These are phyloP conservation scores for Decapterus maruadsi DNA, from an alignment of 2,797 vertebrate genomes.

Conservation along the genomic window DNA sequence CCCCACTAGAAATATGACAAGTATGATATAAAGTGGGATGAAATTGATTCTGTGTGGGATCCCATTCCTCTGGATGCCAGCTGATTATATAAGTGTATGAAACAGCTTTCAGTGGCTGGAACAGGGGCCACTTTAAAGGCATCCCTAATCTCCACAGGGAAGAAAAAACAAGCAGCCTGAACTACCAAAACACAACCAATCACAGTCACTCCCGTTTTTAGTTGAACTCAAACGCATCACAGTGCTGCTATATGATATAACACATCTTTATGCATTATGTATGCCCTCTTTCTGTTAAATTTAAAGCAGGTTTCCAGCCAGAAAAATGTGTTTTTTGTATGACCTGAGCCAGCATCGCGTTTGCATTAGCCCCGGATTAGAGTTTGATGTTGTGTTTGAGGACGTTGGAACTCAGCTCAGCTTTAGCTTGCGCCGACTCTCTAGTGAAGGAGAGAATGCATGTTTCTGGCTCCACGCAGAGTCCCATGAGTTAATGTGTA, in stretches of 20 bases:
- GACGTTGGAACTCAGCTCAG: conserved; percentile 13
- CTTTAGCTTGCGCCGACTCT: conserved; percentile 35
- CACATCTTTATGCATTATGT: conserved; percentile 24
- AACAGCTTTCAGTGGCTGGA: conserved; percentile 45
- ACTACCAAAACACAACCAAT: conserved; percentile 5
- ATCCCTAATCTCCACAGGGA: conserved; percentile 36
- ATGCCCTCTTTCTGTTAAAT: conserved; percentile 18
- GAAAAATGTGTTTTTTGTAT: conserved; percentile 17
- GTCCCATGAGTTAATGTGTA: conserved; percentile 33
- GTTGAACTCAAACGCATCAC: conserved; percentile 30
- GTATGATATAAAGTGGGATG: conserved; percentile 34
- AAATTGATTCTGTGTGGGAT: conserved; percentile 27
- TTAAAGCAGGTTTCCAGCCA: conserved; percentile 24
- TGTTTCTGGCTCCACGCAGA: conserved; percentile 33
- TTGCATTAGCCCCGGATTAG: conserved; percentile 51
- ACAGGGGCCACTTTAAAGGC: conserved; percentile 43
- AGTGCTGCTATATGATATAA: neutral
- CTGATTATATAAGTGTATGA: conserved; percentile 48
- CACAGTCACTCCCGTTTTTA: conserved; percentile 7
- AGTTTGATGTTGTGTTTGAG: conserved; percentile 35
- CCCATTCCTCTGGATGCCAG: conserved; percentile 27
- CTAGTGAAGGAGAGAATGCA: conserved; percentile 29
- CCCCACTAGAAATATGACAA: conserved; percentile 25
- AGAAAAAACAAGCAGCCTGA: conserved; percentile 20
- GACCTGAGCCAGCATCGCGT: conserved; percentile 24